These are phyloP conservation scores for Scortum barcoo DNA, from an alignment of 2,113 vertebrate genomes.

Conservation along the genomic window DNA sequence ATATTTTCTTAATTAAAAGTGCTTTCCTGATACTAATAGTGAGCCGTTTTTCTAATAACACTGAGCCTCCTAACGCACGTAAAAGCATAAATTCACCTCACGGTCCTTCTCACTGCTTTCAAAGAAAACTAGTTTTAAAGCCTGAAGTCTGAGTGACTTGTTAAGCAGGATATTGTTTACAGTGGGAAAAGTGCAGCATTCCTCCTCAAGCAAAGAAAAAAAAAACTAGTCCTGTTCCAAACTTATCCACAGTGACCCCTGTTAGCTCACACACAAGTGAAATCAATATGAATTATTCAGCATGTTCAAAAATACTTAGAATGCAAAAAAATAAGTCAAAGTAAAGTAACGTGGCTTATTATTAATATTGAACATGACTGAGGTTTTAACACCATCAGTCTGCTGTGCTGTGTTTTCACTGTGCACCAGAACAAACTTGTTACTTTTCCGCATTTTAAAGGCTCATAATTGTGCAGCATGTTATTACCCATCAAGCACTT, in stretches of 20 bases:
- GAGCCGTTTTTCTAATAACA: background rate
- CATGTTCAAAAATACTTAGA: background rate
- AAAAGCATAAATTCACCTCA: background rate
- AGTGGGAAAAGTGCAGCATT: background rate
- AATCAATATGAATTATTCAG: slow-evolving; percentile 42
- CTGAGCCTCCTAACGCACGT: background rate
- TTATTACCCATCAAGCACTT: slow-evolving; percentile 25
- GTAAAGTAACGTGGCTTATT: background rate
- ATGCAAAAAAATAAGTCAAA: background rate
- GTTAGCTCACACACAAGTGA: background rate
- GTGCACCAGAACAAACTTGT: slow-evolving; percentile 39
- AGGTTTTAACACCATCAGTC: slow-evolving; percentile 5
- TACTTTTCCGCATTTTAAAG: slow-evolving; percentile 61
- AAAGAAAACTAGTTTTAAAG: background rate
- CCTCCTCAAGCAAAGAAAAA: background rate
- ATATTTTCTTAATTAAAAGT: background rate
- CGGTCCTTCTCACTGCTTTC: background rate
- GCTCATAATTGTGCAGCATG: slow-evolving; percentile 45
- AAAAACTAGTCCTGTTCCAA: slow-evolving; percentile 31
- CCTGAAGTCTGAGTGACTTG: background rate
- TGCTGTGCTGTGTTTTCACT: slow-evolving; percentile 12
- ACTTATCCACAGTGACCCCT: slow-evolving; percentile 10
- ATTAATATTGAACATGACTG: background rate
- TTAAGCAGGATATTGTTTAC: background rate
- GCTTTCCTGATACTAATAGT: background rate